Conservation (phyloP, 2,797 vertebrate species). For the Pogonophryne albipinna region DNA sequence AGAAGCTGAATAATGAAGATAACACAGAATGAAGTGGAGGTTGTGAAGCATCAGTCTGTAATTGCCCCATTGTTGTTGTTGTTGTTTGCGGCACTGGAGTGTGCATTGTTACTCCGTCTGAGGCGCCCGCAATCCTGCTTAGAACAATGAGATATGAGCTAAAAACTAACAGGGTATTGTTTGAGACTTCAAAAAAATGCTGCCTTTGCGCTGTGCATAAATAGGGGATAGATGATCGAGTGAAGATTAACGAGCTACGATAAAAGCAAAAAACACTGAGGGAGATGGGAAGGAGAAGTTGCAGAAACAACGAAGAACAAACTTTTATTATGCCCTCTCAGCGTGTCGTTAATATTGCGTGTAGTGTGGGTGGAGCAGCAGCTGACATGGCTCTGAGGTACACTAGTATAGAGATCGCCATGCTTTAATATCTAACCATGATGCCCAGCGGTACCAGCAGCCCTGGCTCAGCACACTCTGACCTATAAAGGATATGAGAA, state of each 20-base stretch:
- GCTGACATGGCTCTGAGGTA: constrained; percentile 76
- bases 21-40: constrained; percentile 85
- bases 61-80: constrained; percentile 80
- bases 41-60: constrained; percentile 84
- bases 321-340: constrained; percentile 76
- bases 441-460: constrained; percentile 74
- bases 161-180: constrained; percentile 69
- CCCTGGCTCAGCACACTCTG: constrained; percentile 70
- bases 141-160: constrained; percentile 48
- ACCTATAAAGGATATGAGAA: constrained; percentile 81
- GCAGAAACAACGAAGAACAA: constrained; percentile 51
- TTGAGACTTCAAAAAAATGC: constrained; percentile 56
- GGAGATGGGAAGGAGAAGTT: constrained; percentile 58
- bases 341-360: constrained; percentile 71
- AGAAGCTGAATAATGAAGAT: constrained; percentile 92
- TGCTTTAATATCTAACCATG: constrained; percentile 73
- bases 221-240: constrained; percentile 59
- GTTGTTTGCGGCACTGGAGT: constrained; percentile 61
- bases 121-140: constrained; percentile 45
- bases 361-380: constrained; percentile 61
- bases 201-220: constrained; percentile 30
- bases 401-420: constrained; percentile 59
- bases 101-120: constrained; percentile 60
- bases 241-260: constrained; percentile 70
- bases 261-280: constrained; percentile 61